These are phyloP conservation scores for Achlya flavicornis DNA, from an alignment of 2,888 invertebrate species.

Conservation along the genomic window DNA sequence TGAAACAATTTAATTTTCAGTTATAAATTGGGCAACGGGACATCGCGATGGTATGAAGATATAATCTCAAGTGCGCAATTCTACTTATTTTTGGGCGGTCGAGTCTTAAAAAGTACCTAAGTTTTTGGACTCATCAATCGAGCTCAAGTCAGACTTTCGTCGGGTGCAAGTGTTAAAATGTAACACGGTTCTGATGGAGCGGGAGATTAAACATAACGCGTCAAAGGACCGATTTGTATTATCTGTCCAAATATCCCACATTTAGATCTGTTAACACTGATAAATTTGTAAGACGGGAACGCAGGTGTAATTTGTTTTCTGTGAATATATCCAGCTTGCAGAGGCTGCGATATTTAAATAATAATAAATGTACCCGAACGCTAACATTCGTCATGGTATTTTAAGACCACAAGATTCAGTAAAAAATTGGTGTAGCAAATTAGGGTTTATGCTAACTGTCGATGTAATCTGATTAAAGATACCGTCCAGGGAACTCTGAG, in stretches of 20 bases:
- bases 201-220: slow-evolving; percentile 62
- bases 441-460: too few species aligned
- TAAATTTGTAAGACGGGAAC: slow-evolving; percentile 53
- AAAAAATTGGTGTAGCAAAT: too few species aligned
- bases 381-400: not conserved
- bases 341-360: not conserved
- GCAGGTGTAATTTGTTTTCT: slow-evolving; percentile 31
- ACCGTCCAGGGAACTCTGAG: not conserved
- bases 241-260: slow-evolving; percentile 62
- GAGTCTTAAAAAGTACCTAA: slow-evolving; percentile 29
- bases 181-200: slow-evolving; percentile 51
- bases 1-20: slow-evolving; percentile 29
- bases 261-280: slow-evolving; percentile 60
- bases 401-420: slow-evolving; percentile 13
- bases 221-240: slow-evolving; percentile 73
- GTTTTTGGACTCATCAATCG: slow-evolving; percentile 52
- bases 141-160: slow-evolving; percentile 30
- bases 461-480: not conserved
- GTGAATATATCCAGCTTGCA: not conserved
- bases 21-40: slow-evolving; percentile 25
- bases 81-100: slow-evolving; percentile 49
- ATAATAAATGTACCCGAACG: slow-evolving; percentile 2
- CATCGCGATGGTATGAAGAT: slow-evolving; percentile 35
- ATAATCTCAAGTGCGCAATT: slow-evolving; percentile 40
- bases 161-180: slow-evolving; percentile 56